Percentiles rank a stretch among this genome's conserved stretches.
Evolutionary conservation across 2,888 invertebrate species (phyloP).

Genomic region (Ischnura elegans): DNA sequence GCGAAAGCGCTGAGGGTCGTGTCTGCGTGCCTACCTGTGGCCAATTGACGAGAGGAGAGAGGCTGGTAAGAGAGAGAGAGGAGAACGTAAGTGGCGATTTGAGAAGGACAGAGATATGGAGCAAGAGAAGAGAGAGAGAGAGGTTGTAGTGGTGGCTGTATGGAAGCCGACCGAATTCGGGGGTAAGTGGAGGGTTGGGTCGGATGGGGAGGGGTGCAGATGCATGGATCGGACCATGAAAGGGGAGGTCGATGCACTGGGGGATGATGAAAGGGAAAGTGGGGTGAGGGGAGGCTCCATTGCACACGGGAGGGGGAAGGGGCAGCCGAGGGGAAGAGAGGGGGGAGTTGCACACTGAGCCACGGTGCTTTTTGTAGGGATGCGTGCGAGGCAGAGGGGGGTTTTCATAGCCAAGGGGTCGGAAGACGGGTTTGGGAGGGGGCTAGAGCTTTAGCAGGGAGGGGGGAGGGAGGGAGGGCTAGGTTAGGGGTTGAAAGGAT

Average conservation of each 20-base stretch:
- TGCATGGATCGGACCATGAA: slow-evolving; percentile 15
- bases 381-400: not conserved
- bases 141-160: not conserved
- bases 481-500: slow-evolving; percentile 3
- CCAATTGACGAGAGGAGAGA: not conserved
- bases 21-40: not conserved
- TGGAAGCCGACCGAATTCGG: not conserved
- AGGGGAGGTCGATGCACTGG: not conserved
- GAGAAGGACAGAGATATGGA: not conserved
- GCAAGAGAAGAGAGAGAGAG: too few relatives aligned
- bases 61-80: not conserved
- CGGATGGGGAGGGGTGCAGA: not conserved
- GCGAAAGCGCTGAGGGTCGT: not conserved
- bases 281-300: slow-evolving; percentile 8
- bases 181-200: not conserved
- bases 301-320: not conserved
- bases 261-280: not conserved
- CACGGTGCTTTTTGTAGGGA: not conserved
- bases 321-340: not conserved
- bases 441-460: not conserved
- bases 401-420: slow-evolving; percentile 5
- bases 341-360: not conserved
- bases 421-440: not conserved
- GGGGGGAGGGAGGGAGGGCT: not conserved
- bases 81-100: not conserved